Base-by-base conservation (phyloP, 2,888 invertebrate species). In the Agelastica alni region DNA sequence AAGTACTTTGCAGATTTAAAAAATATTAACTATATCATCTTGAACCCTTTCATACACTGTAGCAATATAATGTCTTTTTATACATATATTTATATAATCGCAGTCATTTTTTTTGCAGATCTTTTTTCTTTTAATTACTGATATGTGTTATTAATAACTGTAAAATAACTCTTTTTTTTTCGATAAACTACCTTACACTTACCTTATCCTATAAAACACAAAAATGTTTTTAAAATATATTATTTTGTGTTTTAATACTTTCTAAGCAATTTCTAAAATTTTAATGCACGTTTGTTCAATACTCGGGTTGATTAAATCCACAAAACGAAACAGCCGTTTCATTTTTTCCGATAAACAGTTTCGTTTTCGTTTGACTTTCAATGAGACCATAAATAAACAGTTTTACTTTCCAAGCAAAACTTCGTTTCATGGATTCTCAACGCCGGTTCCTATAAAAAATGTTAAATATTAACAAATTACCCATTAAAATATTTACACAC, bases 211-310 rank as follows among this genome's bases (percentile, higher is more conserved):
- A n/a, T n/a, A 59, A 56, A 56, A 59, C 59, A 59, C 60, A 62
- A 62, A 59, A 61, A 57, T 46, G 55, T 34, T 37, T 59, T 60
- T 45, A 51, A 57, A 60, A 59, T 58, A 59, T 60, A 60, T 57
- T 46, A 58, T 58, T 59, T 60, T 56, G 56, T 56, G 58, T 58
- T 58, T 31, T 12, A 10, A 41, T 48, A 36, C 39, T 48, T 28
- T 49, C 34, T 18, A 47, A 49, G 54, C 51, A 51, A 54, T 47
- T 51, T 53, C 53, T 51, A 46, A 49, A 51, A 45, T 36, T 51
- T 55, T 42, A 34, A 18, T 43, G 18, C 28, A 51, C 34, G 45
- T 43, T 48, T 52, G 32, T 44, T 48, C 45, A 34, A 18, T 32
- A 10, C 6, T 1, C 9, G 7, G 6, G 26, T 22, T 22, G 7